Percentiles rank a stretch among this genome's conserved stretches.
Conservation (phyloP, 2,888 invertebrate species). For the Acrobasis suavella region DNA sequence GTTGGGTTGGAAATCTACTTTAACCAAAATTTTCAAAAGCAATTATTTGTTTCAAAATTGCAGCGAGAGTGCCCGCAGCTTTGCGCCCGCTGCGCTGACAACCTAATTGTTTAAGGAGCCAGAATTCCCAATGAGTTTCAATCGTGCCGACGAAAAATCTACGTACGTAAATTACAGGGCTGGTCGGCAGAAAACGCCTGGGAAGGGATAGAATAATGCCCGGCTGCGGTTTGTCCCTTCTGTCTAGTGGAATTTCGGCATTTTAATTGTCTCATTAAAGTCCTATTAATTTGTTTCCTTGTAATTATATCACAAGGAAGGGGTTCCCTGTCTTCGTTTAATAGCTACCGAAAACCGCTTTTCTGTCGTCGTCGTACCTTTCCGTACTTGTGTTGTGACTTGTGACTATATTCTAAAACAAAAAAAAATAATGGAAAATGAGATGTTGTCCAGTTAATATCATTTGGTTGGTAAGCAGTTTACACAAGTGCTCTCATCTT, state of each 20-base stretch:
- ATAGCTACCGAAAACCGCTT: constrained; percentile 11
- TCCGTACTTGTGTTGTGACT: not conserved
- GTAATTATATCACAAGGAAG: constrained; percentile 37
- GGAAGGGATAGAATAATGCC: constrained; percentile 48
- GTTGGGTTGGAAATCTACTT: constrained; percentile 45
- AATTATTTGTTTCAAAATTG: constrained; percentile 63
- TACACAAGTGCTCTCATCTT: no score
- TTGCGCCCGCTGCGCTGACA: constrained; percentile 49
- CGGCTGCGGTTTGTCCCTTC: constrained; percentile 51
- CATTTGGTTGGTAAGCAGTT: no score
- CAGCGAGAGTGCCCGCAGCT: constrained; percentile 39
- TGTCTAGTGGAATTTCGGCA: constrained; percentile 45
- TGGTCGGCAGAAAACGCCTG: constrained; percentile 38
- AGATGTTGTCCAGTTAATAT: no score
- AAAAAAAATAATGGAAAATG: no score
- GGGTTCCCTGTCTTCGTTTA: constrained; percentile 32
- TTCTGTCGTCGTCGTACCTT: constrained; percentile 1
- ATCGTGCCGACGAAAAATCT: constrained; percentile 46
- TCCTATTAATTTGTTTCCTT: constrained; percentile 49
- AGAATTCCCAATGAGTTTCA: constrained; percentile 44
- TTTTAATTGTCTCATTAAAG: constrained; percentile 62
- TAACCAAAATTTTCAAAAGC: constrained; percentile 53
- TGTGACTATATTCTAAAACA: no score
- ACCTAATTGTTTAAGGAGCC: constrained; percentile 63
- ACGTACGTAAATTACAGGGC: constrained; percentile 46